These are phyloP conservation scores for Actinemys pallida DNA, from an alignment of 2,113 vertebrate species.

Conservation along the genomic window DNA sequence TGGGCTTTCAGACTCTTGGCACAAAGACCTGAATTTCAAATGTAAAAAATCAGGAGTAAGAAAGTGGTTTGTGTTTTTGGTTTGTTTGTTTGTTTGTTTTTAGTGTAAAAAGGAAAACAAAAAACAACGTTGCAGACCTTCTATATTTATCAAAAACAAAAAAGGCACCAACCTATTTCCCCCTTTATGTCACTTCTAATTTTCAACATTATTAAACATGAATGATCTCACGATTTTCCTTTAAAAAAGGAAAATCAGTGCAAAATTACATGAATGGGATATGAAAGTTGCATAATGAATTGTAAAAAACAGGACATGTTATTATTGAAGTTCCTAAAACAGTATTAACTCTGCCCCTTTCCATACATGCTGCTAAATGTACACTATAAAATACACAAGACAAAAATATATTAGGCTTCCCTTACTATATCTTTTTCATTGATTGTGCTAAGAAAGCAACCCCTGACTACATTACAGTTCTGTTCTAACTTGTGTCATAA, in stretches of 20 bases:
- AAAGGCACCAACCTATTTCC: neutral
- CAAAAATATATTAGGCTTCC: neutral
- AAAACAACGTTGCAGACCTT: neutral
- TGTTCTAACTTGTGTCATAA: neutral
- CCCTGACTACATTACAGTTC: neutral
- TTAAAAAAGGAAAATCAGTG: neutral
- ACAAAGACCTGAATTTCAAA: neutral
- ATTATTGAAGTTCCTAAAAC: neutral
- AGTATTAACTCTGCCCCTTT: neutral
- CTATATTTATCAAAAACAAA: accelerated
- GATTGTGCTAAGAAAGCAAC: neutral
- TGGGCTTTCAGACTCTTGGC: neutral
- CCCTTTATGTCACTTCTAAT: neutral
- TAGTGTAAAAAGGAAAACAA: neutral
- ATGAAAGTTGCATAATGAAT: neutral
- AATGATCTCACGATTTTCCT: neutral
- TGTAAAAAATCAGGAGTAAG: neutral
- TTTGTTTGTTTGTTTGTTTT: too few species aligned
- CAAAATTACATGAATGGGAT: neutral
- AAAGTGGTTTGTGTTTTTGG: neutral
- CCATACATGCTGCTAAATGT: neutral
- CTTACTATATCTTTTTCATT: neutral
- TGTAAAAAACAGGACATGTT: neutral
- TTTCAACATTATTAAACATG: neutral
- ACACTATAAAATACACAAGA: neutral